Conservation (phyloP, 2,888 invertebrate genomes). For the Pterobdella sp. region DNA sequence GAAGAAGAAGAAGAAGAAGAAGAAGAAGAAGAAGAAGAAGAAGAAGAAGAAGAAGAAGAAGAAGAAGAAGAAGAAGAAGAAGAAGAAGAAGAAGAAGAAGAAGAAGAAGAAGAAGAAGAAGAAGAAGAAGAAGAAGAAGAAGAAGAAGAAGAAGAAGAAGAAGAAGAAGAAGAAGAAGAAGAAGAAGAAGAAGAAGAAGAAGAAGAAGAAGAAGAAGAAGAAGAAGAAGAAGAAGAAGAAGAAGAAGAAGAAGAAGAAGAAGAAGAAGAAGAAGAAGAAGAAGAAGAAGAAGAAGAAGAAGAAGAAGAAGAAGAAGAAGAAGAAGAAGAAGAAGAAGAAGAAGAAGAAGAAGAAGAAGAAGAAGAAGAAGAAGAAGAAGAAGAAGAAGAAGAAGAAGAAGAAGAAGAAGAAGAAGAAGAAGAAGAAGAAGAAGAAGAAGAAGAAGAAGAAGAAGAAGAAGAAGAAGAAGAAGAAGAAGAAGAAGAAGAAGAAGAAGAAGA, state of each 20-base stretch:
- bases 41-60: background rate
- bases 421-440: conserved; percentile 12
- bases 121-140: background rate
- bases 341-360: conserved; percentile 10
- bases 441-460: conserved; percentile 6
- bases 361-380: conserved; percentile 10
- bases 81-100: background rate
- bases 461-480: conserved; percentile 8
- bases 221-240: conserved; percentile 8
- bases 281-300: conserved; percentile 3
- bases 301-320: conserved; percentile 6
- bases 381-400: conserved; percentile 12
- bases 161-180: background rate
- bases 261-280: conserved; percentile 10
- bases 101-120: background rate
- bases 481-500: conserved; percentile 6
- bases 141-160: background rate
- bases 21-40: conserved; percentile 23
- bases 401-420: conserved; percentile 6
- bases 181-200: conserved; percentile 2
- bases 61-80: background rate
- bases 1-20: conserved; percentile 21
- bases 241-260: background rate
- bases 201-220: background rate
- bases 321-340: conserved; percentile 10